phyloP scores from a whole-genome alignment of 2,113 vertebrate species.

The Sprattus sprattus region DNA sequence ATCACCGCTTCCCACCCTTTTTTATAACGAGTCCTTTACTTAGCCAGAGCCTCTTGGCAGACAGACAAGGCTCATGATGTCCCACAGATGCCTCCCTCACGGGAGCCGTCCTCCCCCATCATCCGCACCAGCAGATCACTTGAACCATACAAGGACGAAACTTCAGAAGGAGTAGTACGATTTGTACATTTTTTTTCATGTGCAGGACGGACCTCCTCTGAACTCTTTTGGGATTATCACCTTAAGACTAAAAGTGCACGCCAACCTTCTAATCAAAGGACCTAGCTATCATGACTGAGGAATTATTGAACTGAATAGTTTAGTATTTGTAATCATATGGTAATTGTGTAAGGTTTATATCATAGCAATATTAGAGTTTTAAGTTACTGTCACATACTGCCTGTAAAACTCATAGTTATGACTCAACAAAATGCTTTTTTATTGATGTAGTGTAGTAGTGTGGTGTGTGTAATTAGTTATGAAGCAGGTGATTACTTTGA shows the following conservation, averaged over 20 bases:
- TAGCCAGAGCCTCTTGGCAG: neutral
- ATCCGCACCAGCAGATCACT: neutral
- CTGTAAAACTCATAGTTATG: too few species aligned
- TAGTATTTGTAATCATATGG: too few species aligned
- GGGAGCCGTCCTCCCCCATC: neutral
- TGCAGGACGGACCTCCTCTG: neutral
- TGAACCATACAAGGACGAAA: neutral
- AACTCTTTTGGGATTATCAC: neutral
- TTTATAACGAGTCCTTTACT: neutral
- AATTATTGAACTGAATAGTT: neutral
- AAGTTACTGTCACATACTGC: too few species aligned
- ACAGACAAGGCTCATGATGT: neutral
- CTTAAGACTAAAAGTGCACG: neutral
- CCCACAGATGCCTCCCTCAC: constrained; percentile 6
- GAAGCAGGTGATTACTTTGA: too few species aligned
- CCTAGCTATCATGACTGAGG: neutral
- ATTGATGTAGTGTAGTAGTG: neutral
- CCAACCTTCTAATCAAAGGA: neutral
- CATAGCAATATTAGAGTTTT: too few species aligned
- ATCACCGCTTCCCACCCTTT: neutral
- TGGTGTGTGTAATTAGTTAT: too few species aligned
- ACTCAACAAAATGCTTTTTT: neutral
- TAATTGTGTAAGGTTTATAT: too few species aligned
- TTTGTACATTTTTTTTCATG: neutral
- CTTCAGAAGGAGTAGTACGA: neutral